A percentile compares a stretch with the other conserved stretches of the same genome.
phyloP scores from a whole-genome alignment of 1,140 invertebrate genomes.

The Protaetia brevitarsis region DNA sequence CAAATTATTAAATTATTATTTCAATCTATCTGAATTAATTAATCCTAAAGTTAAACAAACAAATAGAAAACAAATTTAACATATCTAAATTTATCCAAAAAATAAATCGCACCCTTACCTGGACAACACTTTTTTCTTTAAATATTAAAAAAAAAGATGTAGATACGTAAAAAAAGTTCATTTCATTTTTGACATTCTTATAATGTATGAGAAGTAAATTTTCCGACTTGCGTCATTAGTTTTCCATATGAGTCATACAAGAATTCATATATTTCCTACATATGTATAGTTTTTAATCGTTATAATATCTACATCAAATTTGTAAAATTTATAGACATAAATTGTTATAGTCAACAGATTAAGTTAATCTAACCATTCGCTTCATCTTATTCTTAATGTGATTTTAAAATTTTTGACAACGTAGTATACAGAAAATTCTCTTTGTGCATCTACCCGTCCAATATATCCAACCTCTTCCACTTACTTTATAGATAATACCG shows the following conservation, averaged over 20 bases:
- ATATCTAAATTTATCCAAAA: not conserved
- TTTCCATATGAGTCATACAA: not conserved
- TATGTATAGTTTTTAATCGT: not conserved
- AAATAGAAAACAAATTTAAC: not conserved
- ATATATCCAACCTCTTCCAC: no score
- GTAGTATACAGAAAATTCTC: no score
- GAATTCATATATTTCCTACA: not conserved
- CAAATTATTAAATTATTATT: not conserved
- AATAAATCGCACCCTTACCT: not conserved
- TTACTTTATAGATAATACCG: no score
- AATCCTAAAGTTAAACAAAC: not conserved
- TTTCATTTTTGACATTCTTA: not conserved
- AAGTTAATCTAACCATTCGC: no score
- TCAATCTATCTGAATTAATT: not conserved
- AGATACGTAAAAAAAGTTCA: not conserved
- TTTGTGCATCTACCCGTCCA: no score
- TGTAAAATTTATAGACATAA: not conserved
- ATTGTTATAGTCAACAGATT: no score
- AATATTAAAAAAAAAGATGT: not conserved
- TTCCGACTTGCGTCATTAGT: slow-evolving; percentile 1
- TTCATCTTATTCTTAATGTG: no score
- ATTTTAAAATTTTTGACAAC: no score
- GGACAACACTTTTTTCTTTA: not conserved
- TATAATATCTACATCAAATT: not conserved
- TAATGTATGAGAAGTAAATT: not conserved